A percentile compares a stretch with the other conserved stretches of the same genome.
phyloP scores from a whole-genome alignment of 2,797 vertebrate genomes.

The Chaunax sp. region DNA sequence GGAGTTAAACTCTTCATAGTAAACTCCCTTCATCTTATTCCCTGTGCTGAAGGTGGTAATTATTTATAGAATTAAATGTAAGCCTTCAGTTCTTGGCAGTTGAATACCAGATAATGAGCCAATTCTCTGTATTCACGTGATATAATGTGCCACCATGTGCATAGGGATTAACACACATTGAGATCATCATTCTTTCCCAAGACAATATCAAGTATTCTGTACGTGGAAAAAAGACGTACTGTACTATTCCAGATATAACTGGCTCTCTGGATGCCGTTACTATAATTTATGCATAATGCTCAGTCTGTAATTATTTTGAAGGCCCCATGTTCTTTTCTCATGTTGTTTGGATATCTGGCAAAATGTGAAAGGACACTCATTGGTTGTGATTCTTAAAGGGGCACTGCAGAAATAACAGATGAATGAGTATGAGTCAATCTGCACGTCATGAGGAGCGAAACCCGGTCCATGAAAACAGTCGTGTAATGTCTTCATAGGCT shows the following conservation, averaged over 20 bases:
- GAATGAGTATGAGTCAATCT: no score
- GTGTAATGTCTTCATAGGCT: no score
- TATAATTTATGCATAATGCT: constrained; percentile 26
- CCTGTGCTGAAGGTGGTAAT: constrained; percentile 29
- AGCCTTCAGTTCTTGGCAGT: constrained; percentile 31
- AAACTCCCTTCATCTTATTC: constrained; percentile 29
- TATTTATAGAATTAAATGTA: constrained; percentile 51
- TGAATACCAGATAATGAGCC: constrained; percentile 38
- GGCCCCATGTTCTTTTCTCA: background rate
- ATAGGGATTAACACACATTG: constrained; percentile 37
- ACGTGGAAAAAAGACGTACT: constrained; percentile 11
- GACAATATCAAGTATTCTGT: constrained; percentile 53
- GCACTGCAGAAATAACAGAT: no score
- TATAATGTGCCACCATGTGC: constrained; percentile 28
- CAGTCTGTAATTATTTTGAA: constrained; percentile 21
- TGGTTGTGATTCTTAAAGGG: background rate
- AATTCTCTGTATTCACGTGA: constrained; percentile 30
- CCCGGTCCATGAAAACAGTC: no score
- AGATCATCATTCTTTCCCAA: constrained; percentile 28
- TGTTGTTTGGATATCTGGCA: background rate
- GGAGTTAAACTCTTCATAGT: constrained; percentile 35
- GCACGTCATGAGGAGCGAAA: no score
- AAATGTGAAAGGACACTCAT: constrained; percentile 9
- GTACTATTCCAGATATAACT: constrained; percentile 32
- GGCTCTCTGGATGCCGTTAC: background rate